phyloP scores from a whole-genome alignment of 1,140 invertebrate genomes.

The Panulirus ornatus region DNA sequence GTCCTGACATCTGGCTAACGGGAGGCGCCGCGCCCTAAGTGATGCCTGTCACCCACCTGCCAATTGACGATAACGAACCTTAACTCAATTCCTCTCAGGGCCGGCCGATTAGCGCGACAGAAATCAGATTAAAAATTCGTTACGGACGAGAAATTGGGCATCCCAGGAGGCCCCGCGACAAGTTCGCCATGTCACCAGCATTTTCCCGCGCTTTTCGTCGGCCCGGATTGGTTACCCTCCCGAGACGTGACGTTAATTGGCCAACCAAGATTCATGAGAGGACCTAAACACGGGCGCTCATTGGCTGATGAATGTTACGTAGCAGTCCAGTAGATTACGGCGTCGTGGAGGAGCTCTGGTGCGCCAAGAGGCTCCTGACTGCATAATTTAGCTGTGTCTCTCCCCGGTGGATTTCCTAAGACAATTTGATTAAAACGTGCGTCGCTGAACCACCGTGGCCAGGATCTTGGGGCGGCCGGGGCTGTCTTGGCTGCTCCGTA shows the following conservation, averaged over 20 bases:
- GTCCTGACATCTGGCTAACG: background rate
- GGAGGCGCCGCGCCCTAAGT: background rate
- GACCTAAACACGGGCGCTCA: slow-evolving; percentile 2
- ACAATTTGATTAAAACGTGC: slow-evolving; percentile 70
- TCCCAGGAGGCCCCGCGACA: slow-evolving; percentile 47
- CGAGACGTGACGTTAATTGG: slow-evolving; percentile 64
- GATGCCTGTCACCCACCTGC: slow-evolving; percentile 69
- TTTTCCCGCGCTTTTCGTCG: slow-evolving; percentile 47
- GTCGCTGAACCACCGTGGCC: background rate
- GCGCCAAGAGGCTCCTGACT: slow-evolving; percentile 25
- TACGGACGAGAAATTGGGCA: slow-evolving; percentile 68
- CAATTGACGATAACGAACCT: slow-evolving; percentile 71
- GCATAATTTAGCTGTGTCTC: slow-evolving; percentile 60
- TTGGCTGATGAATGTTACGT: slow-evolving; percentile 68
- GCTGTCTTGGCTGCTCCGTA: too few species aligned
- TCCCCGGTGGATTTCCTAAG: slow-evolving; percentile 42
- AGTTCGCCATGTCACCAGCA: slow-evolving; percentile 53
- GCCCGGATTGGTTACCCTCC: slow-evolving; percentile 56
- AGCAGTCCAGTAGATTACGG: slow-evolving; percentile 22
- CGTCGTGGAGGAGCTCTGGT: slow-evolving; percentile 10
- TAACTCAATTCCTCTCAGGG: slow-evolving; percentile 72
- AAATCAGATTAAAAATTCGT: slow-evolving; percentile 73
- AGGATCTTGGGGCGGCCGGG: background rate
- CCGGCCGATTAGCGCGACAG: slow-evolving; percentile 68
- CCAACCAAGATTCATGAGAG: slow-evolving; percentile 65